phyloP scores from a whole-genome alignment of 2,888 invertebrate species.

The Furcula furcula region DNA sequence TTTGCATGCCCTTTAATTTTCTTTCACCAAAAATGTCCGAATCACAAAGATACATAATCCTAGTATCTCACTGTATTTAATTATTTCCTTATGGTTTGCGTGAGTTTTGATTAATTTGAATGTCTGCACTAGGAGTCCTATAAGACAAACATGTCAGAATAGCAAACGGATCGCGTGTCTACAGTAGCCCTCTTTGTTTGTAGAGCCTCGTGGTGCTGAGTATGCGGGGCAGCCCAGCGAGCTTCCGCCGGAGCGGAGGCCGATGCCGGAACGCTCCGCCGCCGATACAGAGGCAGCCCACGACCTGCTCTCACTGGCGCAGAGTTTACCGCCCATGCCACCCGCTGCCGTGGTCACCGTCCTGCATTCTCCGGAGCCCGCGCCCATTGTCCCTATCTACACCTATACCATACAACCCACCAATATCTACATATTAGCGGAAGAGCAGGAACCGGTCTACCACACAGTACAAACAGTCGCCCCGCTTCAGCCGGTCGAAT shows the following conservation, averaged over 20 bases:
- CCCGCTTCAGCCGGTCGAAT: constrained; percentile 50
- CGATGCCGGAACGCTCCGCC: constrained; percentile 82
- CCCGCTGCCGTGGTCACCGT: constrained; percentile 82
- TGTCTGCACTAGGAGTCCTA: no score
- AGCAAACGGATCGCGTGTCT: no score
- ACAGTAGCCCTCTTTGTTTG: background rate
- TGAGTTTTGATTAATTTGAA: no score
- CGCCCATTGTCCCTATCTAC: constrained; percentile 70
- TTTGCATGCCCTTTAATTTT: no score
- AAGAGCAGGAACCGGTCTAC: constrained; percentile 54
- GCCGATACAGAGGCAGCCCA: constrained; percentile 96
- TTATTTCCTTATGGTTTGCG: no score
- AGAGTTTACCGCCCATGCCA: constrained; percentile 88
- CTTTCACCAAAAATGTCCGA: no score
- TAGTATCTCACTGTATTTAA: no score
- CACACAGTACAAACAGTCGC: constrained; percentile 49
- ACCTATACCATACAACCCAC: constrained; percentile 85
- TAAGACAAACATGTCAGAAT: no score
- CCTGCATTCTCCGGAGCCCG: constrained; percentile 55
- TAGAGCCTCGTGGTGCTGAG: constrained; percentile 42
- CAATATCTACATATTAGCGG: constrained; percentile 59
- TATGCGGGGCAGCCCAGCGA: constrained; percentile 70
- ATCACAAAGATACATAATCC: no score
- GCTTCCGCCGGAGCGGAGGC: constrained; percentile 67
- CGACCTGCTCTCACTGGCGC: constrained; percentile 88